A percentile compares a stretch with the other conserved stretches of the same genome.
Evolutionary conservation across 2,113 vertebrate genomes (phyloP).

Genomic region (Amazona vittata): DNA sequence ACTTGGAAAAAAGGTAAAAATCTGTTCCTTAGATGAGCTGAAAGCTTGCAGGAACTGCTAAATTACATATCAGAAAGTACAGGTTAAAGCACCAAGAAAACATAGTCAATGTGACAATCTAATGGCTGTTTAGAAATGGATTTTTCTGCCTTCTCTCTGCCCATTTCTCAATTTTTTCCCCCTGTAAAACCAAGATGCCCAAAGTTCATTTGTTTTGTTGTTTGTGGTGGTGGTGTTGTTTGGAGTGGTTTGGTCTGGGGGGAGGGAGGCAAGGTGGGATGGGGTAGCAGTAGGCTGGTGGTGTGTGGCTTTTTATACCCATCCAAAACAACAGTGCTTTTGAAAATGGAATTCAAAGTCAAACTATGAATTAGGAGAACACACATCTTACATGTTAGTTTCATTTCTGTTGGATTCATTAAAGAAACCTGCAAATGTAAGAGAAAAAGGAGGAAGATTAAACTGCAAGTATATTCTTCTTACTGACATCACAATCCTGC

Average conservation of each 20-base stretch:
- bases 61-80: background rate
- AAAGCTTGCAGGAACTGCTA: background rate
- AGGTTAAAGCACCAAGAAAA: background rate
- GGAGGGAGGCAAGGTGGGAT: background rate
- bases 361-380: background rate
- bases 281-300: background rate
- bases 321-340: background rate
- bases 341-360: background rate
- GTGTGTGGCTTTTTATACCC: background rate
- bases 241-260: background rate
- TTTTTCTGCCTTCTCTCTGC: background rate
- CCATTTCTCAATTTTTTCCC: fast-evolving
- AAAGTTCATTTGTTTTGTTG: background rate
- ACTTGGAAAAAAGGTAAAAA: background rate
- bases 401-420: background rate
- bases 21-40: background rate
- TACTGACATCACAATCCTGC: background rate
- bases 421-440: background rate
- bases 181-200: background rate
- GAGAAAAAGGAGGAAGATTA: background rate
- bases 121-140: background rate
- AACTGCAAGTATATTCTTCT: background rate
- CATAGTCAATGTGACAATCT: background rate
- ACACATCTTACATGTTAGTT: background rate
- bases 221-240: background rate